phyloP scores from a whole-genome alignment of 2,113 vertebrate species.

The Catagonus wagneri region DNA sequence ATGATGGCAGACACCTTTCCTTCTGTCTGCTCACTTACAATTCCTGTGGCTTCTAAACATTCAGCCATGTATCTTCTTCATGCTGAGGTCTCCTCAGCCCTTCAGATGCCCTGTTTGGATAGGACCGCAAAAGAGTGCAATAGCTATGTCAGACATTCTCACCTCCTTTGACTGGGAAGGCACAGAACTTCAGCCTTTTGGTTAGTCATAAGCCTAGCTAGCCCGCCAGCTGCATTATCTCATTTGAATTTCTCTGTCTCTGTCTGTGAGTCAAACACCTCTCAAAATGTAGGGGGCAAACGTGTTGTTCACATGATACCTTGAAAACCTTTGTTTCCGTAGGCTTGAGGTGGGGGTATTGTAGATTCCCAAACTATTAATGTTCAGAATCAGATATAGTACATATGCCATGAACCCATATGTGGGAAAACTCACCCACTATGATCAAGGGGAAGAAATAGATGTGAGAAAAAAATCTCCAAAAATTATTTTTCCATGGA shows the following conservation, averaged over 20 bases:
- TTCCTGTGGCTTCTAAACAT: neutral
- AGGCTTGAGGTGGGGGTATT: neutral
- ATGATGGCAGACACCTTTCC: neutral
- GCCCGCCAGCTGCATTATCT: neutral
- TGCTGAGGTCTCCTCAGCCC: neutral
- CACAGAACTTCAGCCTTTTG: neutral
- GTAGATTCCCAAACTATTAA: neutral
- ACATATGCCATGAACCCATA: neutral
- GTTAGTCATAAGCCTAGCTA: neutral
- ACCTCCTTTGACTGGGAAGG: neutral
- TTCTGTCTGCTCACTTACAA: neutral
- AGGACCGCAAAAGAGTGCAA: neutral
- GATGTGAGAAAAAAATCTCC: fast-evolving
- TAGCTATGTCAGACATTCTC: neutral
- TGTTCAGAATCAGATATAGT: neutral
- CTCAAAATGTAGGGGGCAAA: neutral
- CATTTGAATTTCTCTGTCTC: neutral
- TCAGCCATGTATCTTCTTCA: neutral
- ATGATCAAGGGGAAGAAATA: neutral
- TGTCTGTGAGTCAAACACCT: neutral
- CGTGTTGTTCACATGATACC: neutral
- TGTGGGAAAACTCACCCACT: neutral
- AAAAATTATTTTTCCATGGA: neutral
- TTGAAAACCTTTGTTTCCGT: neutral
- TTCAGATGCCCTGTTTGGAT: neutral